Evolutionary conservation across 2,888 invertebrate genomes (phyloP), one percentile per base, ranked within the genome.

Genomic region (Oxyteleia sp.): DNA sequence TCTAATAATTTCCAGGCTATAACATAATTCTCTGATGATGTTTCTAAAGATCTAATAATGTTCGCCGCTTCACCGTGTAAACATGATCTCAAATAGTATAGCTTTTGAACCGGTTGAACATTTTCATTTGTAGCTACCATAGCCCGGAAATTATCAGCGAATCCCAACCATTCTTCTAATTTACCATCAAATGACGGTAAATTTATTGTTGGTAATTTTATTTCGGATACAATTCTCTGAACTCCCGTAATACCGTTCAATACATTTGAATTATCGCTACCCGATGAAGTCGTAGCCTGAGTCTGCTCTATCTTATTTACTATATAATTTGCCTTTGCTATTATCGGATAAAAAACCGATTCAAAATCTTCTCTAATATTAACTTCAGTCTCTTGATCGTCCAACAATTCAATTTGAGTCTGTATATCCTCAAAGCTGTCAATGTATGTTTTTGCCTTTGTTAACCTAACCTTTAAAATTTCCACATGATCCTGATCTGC

Each of bases 51-150:
- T 35, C 59, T 23, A 29, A 84, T 71, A 5, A 68, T 26, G 3
- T 71, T 45, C 0, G 71, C 43, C 8, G 66, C 75, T 32, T 71
- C 63, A 10, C 45, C 71, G 4, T 47, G 15, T 8, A 79, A 35
- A 38, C 68, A 75, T 0, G 78, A 64, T 13, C 64, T 53, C n/a
- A 84, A 41, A 11, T 85, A 82, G 55, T 82, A 63, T 23, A 86
- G 41, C 45, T 87, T 86, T 68, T 84, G 80, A 3, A 79, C 82
- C 18, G 68, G 41, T 18, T 80, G 29, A 29, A 85, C 43, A n/a
- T 76, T 59, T 7, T 51, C 53, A 68, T 86, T 85, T 16, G 51
- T 26, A 41, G 85, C 49, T 8, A 85, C 79, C 15, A 87, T 29
- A n/a, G 82, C 66, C 11, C 20, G 76, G 64, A 85, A 86, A 13